Conservation (phyloP, 2,888 invertebrate genomes). For the Falcaria lacertinaria region DNA sequence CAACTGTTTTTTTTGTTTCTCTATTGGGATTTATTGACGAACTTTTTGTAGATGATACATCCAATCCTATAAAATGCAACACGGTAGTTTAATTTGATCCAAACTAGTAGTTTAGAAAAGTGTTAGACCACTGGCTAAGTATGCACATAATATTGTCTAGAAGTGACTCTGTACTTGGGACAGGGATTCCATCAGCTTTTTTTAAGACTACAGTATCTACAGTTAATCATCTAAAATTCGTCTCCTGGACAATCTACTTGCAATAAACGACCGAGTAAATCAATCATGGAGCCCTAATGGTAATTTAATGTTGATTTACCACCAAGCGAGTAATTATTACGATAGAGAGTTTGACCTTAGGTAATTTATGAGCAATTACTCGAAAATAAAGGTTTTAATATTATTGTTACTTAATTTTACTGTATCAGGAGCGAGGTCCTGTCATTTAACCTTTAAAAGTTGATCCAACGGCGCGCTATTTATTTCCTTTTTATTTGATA, state of each 20-base stretch:
- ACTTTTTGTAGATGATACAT: too few relatives aligned
- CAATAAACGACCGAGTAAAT: not conserved
- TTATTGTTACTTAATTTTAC: not conserved
- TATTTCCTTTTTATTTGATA: not conserved
- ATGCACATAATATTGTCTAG: too few relatives aligned
- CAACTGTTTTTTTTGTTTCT: too few relatives aligned
- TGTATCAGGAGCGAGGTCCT: not conserved
- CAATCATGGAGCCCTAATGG: not conserved
- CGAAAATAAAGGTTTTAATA: not conserved
- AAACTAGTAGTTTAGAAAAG: too few relatives aligned
- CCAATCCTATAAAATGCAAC: too few relatives aligned
- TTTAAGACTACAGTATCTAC: too few relatives aligned
- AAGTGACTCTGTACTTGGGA: too few relatives aligned
- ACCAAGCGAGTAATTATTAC: not conserved
- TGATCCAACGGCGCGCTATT: not conserved
- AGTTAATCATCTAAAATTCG: too few relatives aligned
- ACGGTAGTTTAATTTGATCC: too few relatives aligned
- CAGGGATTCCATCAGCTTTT: too few relatives aligned
- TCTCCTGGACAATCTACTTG: not conserved
- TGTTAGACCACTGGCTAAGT: too few relatives aligned
- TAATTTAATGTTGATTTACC: not conserved
- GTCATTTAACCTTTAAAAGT: not conserved
- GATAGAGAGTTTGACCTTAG: not conserved
- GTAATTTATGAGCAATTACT: not conserved
- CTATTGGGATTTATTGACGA: too few relatives aligned